These are phyloP conservation scores for Bergia puertoricense DNA, from an alignment of 92 coral and sea anemone genomes.

Conservation along the genomic window DNA sequence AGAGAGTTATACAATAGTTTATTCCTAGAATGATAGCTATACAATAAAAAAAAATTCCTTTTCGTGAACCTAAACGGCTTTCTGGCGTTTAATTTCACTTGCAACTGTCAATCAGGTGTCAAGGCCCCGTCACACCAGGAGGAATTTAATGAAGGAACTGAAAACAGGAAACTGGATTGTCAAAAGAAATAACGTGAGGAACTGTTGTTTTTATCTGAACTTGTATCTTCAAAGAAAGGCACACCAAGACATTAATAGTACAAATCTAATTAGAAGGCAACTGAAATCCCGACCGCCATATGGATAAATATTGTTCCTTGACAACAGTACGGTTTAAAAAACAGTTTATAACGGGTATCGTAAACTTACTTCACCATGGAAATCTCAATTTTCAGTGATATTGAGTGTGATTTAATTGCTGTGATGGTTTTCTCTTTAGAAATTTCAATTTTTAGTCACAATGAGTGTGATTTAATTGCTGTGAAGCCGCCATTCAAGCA, in stretches of 20 bases:
- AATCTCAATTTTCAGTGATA: background rate
- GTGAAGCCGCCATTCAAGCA: background rate
- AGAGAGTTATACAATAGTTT: background rate
- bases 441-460: background rate
- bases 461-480: background rate
- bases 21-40: background rate
- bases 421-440: background rate
- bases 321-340: background rate
- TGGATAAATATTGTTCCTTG: background rate
- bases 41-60: background rate
- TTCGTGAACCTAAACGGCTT: background rate
- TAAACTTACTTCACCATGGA: background rate
- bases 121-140: background rate
- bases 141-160: constrained; percentile 14
- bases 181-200: background rate
- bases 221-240: background rate
- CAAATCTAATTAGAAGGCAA: background rate
- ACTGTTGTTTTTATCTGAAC: background rate
- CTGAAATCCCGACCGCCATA: background rate
- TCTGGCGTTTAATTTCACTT: background rate
- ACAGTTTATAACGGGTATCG: background rate
- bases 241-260: background rate
- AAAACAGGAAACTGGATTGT: constrained; percentile 24
- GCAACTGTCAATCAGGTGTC: constrained; percentile 36
- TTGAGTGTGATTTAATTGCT: background rate